Conservation (phyloP, 2,888 invertebrate genomes). For the Conus canariensis region DNA sequence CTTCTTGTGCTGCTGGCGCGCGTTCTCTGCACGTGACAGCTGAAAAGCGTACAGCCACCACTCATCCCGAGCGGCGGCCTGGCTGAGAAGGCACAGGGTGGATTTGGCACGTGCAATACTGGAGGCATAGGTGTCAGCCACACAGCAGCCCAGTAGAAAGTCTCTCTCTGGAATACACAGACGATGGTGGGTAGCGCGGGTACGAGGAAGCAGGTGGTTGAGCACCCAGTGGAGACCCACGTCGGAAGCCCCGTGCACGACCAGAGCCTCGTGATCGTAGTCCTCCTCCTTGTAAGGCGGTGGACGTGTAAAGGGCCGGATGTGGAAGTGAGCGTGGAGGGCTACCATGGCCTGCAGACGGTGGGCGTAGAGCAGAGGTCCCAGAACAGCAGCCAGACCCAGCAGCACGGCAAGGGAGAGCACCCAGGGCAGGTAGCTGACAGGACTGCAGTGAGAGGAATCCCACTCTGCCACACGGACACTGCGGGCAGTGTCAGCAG, state of each 20-base stretch:
- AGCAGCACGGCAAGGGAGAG: not conserved
- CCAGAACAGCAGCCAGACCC: not conserved
- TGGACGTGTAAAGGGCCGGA: conserved; percentile 24
- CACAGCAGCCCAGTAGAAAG: conserved; percentile 1
- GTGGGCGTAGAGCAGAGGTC: conserved; percentile 31
- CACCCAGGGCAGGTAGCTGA: conserved; percentile 28
- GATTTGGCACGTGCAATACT: conserved; percentile 19
- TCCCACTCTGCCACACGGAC: conserved; percentile 31
- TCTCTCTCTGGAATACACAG: conserved; percentile 33
- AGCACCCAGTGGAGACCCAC: not conserved
- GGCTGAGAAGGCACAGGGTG: conserved; percentile 4
- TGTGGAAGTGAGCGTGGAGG: conserved; percentile 18
- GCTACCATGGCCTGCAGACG: conserved; percentile 32
- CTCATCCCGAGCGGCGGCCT: not conserved
- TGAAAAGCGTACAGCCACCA: conserved; percentile 42
- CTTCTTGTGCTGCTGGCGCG: conserved; percentile 1
- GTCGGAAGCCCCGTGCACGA: conserved; percentile 24
- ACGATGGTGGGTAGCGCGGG: not conserved
- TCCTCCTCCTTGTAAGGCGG: conserved; percentile 24
- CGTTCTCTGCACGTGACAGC: conserved; percentile 33
- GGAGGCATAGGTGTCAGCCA: not conserved
- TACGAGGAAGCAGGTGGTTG: not conserved
- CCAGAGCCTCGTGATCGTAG: conserved; percentile 23
- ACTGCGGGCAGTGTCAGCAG: not conserved
- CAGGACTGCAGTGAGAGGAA: not conserved